Conservation (phyloP, 1,140 invertebrate genomes). For the Potamilus streckersoni region DNA sequence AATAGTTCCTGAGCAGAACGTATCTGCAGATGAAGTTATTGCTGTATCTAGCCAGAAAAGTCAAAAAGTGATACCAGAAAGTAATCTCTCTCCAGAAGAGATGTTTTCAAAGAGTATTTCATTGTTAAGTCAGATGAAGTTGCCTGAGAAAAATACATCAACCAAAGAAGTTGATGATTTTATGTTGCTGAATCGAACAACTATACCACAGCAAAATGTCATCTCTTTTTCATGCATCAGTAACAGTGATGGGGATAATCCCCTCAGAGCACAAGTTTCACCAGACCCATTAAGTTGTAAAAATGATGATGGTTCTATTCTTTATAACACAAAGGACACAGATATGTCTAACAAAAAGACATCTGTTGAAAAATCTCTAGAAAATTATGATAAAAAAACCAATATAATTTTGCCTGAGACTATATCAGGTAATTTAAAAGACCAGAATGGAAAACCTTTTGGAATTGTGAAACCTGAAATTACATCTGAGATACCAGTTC, state of each 20-base stretch:
- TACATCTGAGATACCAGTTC: background rate
- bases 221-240: no score
- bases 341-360: background rate
- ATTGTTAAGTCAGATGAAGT: no score
- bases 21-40: constrained; percentile 3
- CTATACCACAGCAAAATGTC: no score
- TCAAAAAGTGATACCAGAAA: background rate
- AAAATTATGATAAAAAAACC: background rate
- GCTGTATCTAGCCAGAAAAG: background rate
- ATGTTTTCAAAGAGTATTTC: no score
- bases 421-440: background rate
- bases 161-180: no score
- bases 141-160: no score
- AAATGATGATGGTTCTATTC: background rate
- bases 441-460: background rate
- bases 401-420: background rate
- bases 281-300: no score
- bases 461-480: constrained; percentile 7
- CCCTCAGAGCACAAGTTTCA: no score
- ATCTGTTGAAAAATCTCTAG: background rate
- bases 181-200: no score
- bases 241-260: no score
- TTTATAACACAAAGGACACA: background rate
- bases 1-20: constrained; percentile 4
- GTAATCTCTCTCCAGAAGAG: no score